These are phyloP conservation scores for Phoenicopterus ruber DNA, from an alignment of 2,113 vertebrate genomes.

Conservation along the genomic window DNA sequence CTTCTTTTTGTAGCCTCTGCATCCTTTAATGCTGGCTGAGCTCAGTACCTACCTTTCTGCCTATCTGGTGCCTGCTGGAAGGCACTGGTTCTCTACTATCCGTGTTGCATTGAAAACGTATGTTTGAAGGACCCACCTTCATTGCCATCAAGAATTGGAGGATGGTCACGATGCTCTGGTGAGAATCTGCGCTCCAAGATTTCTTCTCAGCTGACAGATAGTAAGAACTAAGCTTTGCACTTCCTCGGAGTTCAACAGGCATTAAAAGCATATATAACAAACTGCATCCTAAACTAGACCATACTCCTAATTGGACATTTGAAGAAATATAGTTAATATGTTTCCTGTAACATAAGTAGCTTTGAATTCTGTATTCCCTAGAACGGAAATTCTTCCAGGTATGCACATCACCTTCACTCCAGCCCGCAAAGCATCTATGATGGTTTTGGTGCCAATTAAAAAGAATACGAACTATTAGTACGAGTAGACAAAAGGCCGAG, in stretches of 20 bases:
- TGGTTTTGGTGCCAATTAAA: not conserved
- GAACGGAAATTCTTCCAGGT: not conserved
- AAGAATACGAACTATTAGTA: not conserved
- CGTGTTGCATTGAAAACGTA: not conserved
- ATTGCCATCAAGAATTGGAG: not conserved
- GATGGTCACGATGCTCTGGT: not conserved
- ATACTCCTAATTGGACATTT: not conserved
- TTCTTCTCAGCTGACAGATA: not conserved
- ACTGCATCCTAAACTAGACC: not conserved
- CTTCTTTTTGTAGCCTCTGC: not conserved
- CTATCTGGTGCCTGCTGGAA: not conserved
- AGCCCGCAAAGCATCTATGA: not conserved
- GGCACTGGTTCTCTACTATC: not conserved
- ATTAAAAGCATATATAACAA: not conserved
- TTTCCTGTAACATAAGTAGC: not conserved
- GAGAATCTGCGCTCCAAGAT: not conserved
- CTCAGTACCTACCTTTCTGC: not conserved
- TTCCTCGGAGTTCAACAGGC: not conserved
- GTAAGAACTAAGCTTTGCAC: not conserved
- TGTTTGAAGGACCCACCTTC: not conserved
- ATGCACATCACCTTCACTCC: not conserved
- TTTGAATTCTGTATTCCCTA: not conserved
- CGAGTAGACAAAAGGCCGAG: not conserved
- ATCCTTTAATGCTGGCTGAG: conserved; percentile 27
- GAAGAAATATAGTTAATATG: not conserved